Base-by-base conservation (phyloP, 1,140 invertebrate species). In the Acyrthosiphon pisum region DNA sequence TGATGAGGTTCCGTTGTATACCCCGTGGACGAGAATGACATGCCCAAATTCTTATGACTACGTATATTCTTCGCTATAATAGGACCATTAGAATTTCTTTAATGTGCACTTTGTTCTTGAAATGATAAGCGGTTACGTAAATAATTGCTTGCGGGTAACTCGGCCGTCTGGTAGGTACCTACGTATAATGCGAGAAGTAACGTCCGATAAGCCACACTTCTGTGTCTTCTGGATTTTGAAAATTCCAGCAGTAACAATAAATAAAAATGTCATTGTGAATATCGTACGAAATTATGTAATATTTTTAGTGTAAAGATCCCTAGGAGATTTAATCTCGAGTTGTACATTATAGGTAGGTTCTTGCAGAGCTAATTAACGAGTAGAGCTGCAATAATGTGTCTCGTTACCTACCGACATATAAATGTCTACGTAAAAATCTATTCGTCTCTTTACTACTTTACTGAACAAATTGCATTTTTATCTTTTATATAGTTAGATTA, bases 41-140 rank as follows among this genome's bases (percentile, higher is more conserved):
- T 84, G 91, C 41, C 35, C 35, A 30, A 93, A 86, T 41, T 20
- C 26, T 22, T 56, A 50, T 30, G 68, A 44, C 44, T 60, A 26
- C 53, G 23, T 44, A 46, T 86, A 87, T 87, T 44, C 26, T 76
- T 22, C 22, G 20, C 30, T 23, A 37, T 81, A 81, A 93, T 84
- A 30, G 76, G 46, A 35, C 76, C 76, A 92, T 93, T 93, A 93
- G 35, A 86, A 86, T 84, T 11, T 84, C 22, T n/a, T 84, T 84
- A 50, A 91, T 48, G 90, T 37, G 90, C 68, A 83, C 90, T 48
- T 91, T 48, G 76, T 83, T 91, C 46, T 46, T 48, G 88, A 92
- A 92, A 92, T 37, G 46, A 92, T 83, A 35, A 84, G 91, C 53
- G 37, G 48, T 93, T 30, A 50, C 48, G 6, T 14, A 86, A 41